Percentiles rank a stretch among this genome's conserved stretches.
phyloP scores from a whole-genome alignment of 2,113 vertebrate species.

The Pipa parva region DNA sequence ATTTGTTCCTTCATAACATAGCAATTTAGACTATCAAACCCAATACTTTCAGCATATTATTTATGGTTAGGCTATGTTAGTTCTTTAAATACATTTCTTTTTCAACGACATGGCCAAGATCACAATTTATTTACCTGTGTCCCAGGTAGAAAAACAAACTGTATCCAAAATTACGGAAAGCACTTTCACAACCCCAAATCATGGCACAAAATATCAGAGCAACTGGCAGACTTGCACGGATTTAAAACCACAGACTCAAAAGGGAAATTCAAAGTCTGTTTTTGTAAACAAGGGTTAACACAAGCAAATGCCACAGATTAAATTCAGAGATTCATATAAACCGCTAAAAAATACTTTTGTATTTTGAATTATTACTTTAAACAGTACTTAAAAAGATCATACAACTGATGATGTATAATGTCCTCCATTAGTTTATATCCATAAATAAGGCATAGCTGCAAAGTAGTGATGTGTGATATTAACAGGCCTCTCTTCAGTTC shows the following conservation, averaged over 20 bases:
- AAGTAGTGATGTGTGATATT: not conserved
- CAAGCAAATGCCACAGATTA: not conserved
- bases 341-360: not conserved
- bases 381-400: constrained; percentile 15
- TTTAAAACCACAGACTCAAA: not conserved
- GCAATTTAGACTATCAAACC: too few species aligned
- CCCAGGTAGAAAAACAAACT: too few species aligned
- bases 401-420: constrained; percentile 8
- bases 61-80: too few species aligned
- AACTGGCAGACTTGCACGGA: too few species aligned
- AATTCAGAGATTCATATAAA: not conserved
- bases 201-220: too few species aligned
- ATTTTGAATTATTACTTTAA: not conserved
- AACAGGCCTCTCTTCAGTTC: not conserved
- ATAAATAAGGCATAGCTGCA: constrained; percentile 12
- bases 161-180: too few species aligned
- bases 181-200: too few species aligned
- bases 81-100: too few species aligned
- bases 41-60: too few species aligned
- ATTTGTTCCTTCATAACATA: too few species aligned
- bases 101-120: too few species aligned
- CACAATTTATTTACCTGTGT: too few species aligned
- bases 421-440: not conserved
- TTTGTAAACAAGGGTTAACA: not conserved
- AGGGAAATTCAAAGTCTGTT: not conserved